Conservation (phyloP, 2,888 invertebrate species). For the Agrotis puta region DNA sequence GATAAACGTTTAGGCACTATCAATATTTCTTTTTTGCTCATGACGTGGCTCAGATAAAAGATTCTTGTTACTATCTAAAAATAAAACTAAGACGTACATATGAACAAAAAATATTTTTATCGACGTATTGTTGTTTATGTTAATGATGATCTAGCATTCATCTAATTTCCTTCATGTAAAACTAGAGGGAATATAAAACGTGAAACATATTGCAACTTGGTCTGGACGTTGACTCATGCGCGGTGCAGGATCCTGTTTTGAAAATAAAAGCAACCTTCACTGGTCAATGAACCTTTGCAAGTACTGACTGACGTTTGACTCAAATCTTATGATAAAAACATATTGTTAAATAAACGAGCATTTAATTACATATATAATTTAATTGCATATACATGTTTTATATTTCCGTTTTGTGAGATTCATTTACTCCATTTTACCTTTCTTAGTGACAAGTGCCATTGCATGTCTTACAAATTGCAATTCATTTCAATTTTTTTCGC, state of each 20-base stretch:
- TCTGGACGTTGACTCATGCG: slow-evolving; percentile 52
- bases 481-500: background rate
- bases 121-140: slow-evolving; percentile 15
- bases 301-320: slow-evolving; percentile 25
- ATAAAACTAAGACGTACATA: slow-evolving; percentile 24
- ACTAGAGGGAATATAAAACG: slow-evolving; percentile 21
- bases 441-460: background rate
- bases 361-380: no score
- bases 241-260: slow-evolving; percentile 59
- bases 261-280: slow-evolving; percentile 60
- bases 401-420: slow-evolving; percentile 12
- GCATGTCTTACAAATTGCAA: background rate
- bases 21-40: slow-evolving; percentile 21
- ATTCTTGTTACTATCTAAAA: slow-evolving; percentile 18
- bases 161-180: slow-evolving; percentile 5
- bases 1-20: slow-evolving; percentile 25
- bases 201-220: slow-evolving; percentile 19
- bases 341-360: no score
- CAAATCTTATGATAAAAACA: slow-evolving; percentile 26
- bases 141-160: background rate
- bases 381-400: no score
- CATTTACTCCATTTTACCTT: background rate
- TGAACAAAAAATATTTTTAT: slow-evolving; percentile 14
- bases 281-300: slow-evolving; percentile 55
- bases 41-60: slow-evolving; percentile 35